These are phyloP conservation scores for Mola mola DNA, from an alignment of 2,113 vertebrate species.

Conservation along the genomic window DNA sequence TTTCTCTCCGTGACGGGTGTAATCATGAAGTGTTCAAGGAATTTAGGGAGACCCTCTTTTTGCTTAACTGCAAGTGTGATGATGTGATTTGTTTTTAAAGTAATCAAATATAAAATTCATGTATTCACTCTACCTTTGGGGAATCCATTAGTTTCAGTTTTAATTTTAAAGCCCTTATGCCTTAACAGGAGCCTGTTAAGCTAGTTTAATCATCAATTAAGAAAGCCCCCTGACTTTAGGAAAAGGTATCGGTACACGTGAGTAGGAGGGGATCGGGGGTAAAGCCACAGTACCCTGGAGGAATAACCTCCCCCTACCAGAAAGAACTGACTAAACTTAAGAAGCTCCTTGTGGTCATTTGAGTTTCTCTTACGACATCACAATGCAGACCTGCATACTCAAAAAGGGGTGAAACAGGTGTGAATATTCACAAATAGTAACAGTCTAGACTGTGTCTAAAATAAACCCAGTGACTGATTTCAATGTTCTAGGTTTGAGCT, in stretches of 20 bases:
- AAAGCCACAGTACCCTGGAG: background rate
- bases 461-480: too few relatives aligned
- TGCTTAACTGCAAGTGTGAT: background rate
- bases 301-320: background rate
- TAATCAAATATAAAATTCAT: slow-evolving; percentile 1
- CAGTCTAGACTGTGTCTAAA: too few relatives aligned
- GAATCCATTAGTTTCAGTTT: too few relatives aligned
- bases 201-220: background rate
- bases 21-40: slow-evolving; percentile 13
- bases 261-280: background rate
- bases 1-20: slow-evolving; percentile 9
- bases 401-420: too few relatives aligned
- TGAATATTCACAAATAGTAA: too few relatives aligned
- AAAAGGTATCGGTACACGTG: background rate
- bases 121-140: background rate
- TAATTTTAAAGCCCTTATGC: slow-evolving; percentile 25
- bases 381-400: too few relatives aligned
- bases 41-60: too few relatives aligned
- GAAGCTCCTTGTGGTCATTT: slow-evolving; percentile 1
- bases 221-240: background rate
- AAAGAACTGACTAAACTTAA: background rate
- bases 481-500: too few relatives aligned
- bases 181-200: slow-evolving; percentile 9
- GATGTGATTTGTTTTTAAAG: background rate
- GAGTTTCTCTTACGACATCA: too few relatives aligned